A percentile compares a stretch with the other conserved stretches of the same genome.
Evolutionary conservation across 2,888 invertebrate genomes (phyloP).

Genomic region (Rhodophaea formosa): DNA sequence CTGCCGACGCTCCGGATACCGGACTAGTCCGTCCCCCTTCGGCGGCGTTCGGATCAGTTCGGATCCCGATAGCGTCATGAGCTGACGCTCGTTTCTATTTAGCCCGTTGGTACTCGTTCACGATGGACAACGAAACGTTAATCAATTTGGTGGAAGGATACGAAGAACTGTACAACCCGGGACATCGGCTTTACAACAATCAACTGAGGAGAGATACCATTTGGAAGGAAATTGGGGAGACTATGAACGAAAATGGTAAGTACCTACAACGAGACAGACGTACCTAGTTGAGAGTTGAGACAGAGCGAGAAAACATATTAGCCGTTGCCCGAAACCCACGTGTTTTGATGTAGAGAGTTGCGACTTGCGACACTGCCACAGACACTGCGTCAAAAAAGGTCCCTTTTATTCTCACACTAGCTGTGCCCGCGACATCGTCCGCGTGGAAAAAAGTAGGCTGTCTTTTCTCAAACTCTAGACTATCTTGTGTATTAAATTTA

Average conservation of each 20-base stretch:
- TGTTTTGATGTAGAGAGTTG: too few relatives aligned
- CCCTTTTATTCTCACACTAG: too few relatives aligned
- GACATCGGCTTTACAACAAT: neutral
- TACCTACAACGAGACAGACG: too few relatives aligned
- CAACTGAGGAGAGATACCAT: neutral
- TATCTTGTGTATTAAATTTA: too few relatives aligned
- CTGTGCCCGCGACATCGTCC: too few relatives aligned
- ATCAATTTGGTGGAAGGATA: neutral
- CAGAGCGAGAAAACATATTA: neutral
- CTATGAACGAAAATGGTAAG: neutral
- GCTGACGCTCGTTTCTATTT: neutral
- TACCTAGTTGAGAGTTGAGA: too few relatives aligned
- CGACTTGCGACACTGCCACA: too few relatives aligned
- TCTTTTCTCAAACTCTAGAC: too few relatives aligned
- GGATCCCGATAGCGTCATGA: neutral
- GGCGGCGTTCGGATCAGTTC: neutral
- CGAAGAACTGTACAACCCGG: neutral
- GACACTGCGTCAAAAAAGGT: too few relatives aligned
- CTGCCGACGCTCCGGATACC: neutral
- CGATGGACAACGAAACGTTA: neutral
- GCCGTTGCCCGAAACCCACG: too few relatives aligned
- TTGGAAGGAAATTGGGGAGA: neutral
- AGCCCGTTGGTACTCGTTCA: too few relatives aligned
- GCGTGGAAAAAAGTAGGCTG: too few relatives aligned
- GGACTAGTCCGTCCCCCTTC: neutral